phyloP scores from a whole-genome alignment of 2,888 invertebrate species.

The Aporophyla lueneburgensis region DNA sequence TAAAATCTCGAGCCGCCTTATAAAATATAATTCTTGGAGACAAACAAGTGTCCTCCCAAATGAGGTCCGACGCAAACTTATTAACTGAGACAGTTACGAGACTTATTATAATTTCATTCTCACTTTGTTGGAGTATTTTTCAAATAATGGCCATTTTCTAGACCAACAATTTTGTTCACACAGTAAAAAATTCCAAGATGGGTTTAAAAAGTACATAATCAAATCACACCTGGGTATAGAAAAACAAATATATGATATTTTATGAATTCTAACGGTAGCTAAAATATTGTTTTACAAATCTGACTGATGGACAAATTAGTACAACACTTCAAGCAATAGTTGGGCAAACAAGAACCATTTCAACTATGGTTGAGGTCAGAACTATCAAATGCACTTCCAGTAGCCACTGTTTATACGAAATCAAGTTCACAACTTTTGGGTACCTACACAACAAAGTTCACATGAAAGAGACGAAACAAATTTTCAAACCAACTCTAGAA shows the following conservation, averaged over 20 bases:
- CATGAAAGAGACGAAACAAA: slow-evolving; percentile 39
- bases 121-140: slow-evolving; percentile 3
- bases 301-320: background rate
- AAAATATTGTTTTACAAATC: background rate
- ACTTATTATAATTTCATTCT: slow-evolving; percentile 9
- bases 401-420: background rate
- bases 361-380: background rate
- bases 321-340: background rate
- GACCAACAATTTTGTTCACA: too few relatives aligned
- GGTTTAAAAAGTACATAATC: background rate
- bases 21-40: slow-evolving; percentile 64
- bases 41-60: slow-evolving; percentile 56
- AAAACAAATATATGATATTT: too few relatives aligned
- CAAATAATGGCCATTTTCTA: background rate
- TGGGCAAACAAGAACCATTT: background rate
- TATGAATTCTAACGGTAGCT: background rate
- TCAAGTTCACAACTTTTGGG: slow-evolving; percentile 13
- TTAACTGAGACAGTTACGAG: slow-evolving; percentile 42
- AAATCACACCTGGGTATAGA: background rate
- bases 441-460: slow-evolving; percentile 21
- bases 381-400: background rate
- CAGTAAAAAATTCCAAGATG: background rate
- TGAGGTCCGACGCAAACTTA: slow-evolving; percentile 47
- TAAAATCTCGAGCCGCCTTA: slow-evolving; percentile 54
- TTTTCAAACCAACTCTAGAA: slow-evolving; percentile 11